Conservation (phyloP, 2,113 vertebrate species). For the Hippocampus barbouri region DNA sequence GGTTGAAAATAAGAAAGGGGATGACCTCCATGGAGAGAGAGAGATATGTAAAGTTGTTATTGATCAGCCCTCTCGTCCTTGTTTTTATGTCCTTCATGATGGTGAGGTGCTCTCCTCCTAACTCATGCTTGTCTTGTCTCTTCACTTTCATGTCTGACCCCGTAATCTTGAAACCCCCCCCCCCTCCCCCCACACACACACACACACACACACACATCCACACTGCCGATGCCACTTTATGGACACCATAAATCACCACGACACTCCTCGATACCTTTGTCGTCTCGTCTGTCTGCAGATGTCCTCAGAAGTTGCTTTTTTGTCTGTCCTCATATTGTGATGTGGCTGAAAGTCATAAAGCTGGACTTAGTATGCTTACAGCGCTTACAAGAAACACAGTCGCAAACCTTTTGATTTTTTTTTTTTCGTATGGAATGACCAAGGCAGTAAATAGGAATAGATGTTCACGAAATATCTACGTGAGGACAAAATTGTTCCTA, state of each 20-base stretch:
- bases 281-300: constrained; percentile 6
- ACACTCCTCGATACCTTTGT: constrained; percentile 6
- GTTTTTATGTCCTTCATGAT: constrained; percentile 18
- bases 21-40: background rate
- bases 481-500: no score
- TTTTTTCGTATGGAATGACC: no score
- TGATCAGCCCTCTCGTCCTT: constrained; percentile 49
- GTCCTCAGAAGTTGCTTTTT: constrained; percentile 8
- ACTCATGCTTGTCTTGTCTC: constrained; percentile 11
- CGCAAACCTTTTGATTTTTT: no score
- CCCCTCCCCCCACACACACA: background rate
- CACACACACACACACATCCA: no score
- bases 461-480: no score
- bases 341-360: background rate
- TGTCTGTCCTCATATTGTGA: background rate
- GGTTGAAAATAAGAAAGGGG: background rate
- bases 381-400: background rate
- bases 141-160: constrained; percentile 6
- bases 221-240: constrained; percentile 11
- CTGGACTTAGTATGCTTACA: background rate
- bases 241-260: constrained; percentile 11
- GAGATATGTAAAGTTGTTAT: constrained; percentile 52
- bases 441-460: no score
- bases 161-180: constrained; percentile 6
- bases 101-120: background rate